Base-by-base conservation (phyloP, 2,113 vertebrate genomes). In the Tor tambroides region DNA sequence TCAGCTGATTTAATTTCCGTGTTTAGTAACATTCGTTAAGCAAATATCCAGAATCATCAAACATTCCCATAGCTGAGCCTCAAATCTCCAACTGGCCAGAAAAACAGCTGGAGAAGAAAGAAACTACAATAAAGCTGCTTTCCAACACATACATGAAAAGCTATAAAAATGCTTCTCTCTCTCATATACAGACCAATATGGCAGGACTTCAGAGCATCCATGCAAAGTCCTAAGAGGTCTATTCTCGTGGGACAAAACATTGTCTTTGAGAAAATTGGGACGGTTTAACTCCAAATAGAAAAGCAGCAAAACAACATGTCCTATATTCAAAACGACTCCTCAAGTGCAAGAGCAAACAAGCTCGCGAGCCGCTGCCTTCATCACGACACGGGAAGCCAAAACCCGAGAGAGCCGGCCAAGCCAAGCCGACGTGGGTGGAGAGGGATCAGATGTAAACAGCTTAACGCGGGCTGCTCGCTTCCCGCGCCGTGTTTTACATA, bases 401-500 rank as follows among this genome's bases (percentile, higher is more conserved):
- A 32, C 30, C 28, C n/a, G 15, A 72, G n/a, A 81, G 79, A 38
- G 30, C 59, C 35, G n/a, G 49, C 85, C 77, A 30, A 81, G 77
- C 82, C 49, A 49, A 74, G 83, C 49, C 23, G 12, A 74, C 69
- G 83, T 84, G 83, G 83, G 69, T 51, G 69, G 32, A 74, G 28
- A 74, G 23, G 83, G 83, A 84, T 84, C 67, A 75, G 67, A 84
- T 84, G 67, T 84, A 84, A 84, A 82, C 51, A 82, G 69, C 56
- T 51, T 71, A 59, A 54, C 28, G 46, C 35, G 4, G 23, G 79
- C 54, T 76, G 28, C 74, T 74, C 32, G 69, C 7, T 56, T 28
- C 61, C 72, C 54, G 80, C 82, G 2, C 54, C 21, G 80, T 92
- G 90, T 91, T 91, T 91, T 91, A 93, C 94, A 94, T 92, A 91